A percentile compares a stretch with the other conserved stretches of the same genome.
phyloP scores from a whole-genome alignment of 92 coral and sea anemone genomes.

The Heliopora coerulea region DNA sequence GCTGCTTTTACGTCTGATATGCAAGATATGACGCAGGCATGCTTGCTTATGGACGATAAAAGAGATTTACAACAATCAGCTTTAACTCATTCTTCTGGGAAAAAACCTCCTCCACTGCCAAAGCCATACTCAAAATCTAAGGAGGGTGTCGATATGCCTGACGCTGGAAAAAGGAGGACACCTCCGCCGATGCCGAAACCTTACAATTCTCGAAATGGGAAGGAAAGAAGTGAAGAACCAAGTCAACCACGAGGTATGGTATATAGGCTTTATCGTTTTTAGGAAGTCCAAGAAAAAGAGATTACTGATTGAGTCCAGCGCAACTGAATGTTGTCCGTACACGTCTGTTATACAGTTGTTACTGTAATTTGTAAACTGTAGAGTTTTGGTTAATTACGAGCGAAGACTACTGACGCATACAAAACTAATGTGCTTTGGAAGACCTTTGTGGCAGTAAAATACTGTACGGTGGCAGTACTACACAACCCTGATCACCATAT shows the following conservation, averaged over 20 bases:
- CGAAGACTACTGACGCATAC: too few species aligned
- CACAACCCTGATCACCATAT: too few species aligned
- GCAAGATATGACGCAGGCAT: slow-evolving; percentile 57
- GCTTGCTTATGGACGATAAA: slow-evolving; percentile 23
- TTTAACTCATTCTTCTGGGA: background rate
- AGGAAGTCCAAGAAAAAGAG: too few species aligned
- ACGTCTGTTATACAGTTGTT: too few species aligned
- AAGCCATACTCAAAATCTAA: slow-evolving; percentile 83
- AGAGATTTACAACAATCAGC: background rate
- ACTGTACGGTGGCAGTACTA: too few species aligned
- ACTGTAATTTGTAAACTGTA: too few species aligned
- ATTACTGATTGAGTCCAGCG: too few species aligned
- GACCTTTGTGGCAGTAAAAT: too few species aligned
- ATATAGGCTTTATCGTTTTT: too few species aligned
- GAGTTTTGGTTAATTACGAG: too few species aligned
- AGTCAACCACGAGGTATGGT: slow-evolving; percentile 13
- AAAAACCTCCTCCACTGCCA: slow-evolving; percentile 83
- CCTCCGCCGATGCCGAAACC: slow-evolving; percentile 38
- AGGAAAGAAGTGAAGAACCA: slow-evolving; percentile 6
- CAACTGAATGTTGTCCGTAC: too few species aligned
- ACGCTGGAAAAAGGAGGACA: slow-evolving; percentile 26
- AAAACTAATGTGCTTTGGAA: too few species aligned
- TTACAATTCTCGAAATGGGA: slow-evolving; percentile 11
- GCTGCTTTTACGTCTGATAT: slow-evolving; percentile 75
- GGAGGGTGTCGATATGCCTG: slow-evolving; percentile 17